Evolutionary conservation across 1,140 invertebrate species (phyloP).

Genomic region (Drosophila sucinea): DNA sequence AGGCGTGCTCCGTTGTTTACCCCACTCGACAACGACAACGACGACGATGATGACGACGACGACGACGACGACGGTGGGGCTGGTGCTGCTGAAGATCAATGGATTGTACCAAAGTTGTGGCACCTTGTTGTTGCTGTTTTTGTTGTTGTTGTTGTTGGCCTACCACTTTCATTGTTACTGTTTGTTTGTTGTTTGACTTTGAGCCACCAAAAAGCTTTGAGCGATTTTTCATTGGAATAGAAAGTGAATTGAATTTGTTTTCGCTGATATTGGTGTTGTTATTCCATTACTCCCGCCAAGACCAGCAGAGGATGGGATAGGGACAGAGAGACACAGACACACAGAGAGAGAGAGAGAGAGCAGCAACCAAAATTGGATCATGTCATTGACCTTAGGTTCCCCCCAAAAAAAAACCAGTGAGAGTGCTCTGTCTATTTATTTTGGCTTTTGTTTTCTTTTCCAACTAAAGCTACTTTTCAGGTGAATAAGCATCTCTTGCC

Average conservation of each 20-base stretch:
- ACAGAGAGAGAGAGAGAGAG: slow-evolving; percentile 18
- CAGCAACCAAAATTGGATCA: slow-evolving; percentile 69
- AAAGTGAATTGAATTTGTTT: slow-evolving; percentile 82
- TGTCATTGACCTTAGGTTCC: slow-evolving; percentile 76
- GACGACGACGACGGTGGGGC: background rate
- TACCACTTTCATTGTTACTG: slow-evolving; percentile 81
- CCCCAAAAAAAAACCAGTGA: slow-evolving; percentile 59
- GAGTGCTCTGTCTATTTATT: slow-evolving; percentile 59
- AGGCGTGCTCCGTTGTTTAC: slow-evolving; percentile 71
- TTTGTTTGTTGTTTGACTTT: slow-evolving; percentile 57
- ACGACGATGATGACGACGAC: slow-evolving; percentile 1
- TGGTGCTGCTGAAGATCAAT: slow-evolving; percentile 66
- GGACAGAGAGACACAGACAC: slow-evolving; percentile 13
- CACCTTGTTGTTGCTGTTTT: slow-evolving; percentile 26
- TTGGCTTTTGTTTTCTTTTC: slow-evolving; percentile 34
- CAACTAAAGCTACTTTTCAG: slow-evolving; percentile 19
- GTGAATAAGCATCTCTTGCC: slow-evolving; percentile 36
- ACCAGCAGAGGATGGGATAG: slow-evolving; percentile 45
- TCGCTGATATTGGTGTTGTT: slow-evolving; percentile 47
- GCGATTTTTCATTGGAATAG: slow-evolving; percentile 82
- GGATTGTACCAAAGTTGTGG: slow-evolving; percentile 55
- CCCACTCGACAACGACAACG: slow-evolving; percentile 58
- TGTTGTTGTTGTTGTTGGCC: slow-evolving; percentile 50
- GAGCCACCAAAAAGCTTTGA: slow-evolving; percentile 70
- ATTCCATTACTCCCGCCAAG: slow-evolving; percentile 67